Percentiles rank a stretch among this genome's conserved stretches.
phyloP scores from a whole-genome alignment of 92 coral and sea anemone genomes.

The Bergia sp. region DNA sequence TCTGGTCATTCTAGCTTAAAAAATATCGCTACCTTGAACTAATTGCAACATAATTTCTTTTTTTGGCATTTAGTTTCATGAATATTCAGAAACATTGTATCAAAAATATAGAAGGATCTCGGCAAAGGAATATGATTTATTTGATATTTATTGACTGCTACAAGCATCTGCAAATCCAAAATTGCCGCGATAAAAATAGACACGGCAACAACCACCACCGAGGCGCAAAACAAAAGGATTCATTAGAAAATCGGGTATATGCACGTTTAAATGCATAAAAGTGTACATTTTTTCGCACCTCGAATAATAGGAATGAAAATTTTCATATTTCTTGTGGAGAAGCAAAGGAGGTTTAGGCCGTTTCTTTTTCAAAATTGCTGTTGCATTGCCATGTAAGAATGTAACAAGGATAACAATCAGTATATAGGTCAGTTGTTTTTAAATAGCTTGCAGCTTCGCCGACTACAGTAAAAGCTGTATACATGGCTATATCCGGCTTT shows the following conservation, averaged over 20 bases:
- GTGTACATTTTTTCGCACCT: slow-evolving; percentile 14
- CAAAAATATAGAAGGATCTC: slow-evolving; percentile 15
- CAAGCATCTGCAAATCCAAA: no score
- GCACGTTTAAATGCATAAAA: no score
- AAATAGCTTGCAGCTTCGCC: slow-evolving; percentile 27
- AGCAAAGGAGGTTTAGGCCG: no score
- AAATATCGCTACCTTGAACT: no score
- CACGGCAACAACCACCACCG: slow-evolving; percentile 13
- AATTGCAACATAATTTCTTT: no score
- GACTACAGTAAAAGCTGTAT: slow-evolving; percentile 21
- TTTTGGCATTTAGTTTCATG: slow-evolving; percentile 9
- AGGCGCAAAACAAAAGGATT: slow-evolving; percentile 11
- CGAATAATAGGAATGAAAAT: slow-evolving; percentile 20
- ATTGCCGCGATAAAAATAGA: slow-evolving; percentile 4
- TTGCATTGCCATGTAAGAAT: slow-evolving; percentile 16
- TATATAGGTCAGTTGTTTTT: slow-evolving; percentile 20
- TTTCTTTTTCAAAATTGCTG: slow-evolving; percentile 23
- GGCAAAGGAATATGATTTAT: slow-evolving; percentile 14
- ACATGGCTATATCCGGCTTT: slow-evolving; percentile 6
- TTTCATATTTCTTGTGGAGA: slow-evolving; percentile 21
- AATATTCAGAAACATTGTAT: slow-evolving; percentile 8
- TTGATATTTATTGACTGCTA: no score
- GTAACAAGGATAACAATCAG: slow-evolving; percentile 10
- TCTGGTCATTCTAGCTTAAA: no score
- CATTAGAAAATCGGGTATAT: slow-evolving; percentile 18